Evolutionary conservation across 2,888 invertebrate genomes (phyloP).

Genomic region (Itoplectis maculator): DNA sequence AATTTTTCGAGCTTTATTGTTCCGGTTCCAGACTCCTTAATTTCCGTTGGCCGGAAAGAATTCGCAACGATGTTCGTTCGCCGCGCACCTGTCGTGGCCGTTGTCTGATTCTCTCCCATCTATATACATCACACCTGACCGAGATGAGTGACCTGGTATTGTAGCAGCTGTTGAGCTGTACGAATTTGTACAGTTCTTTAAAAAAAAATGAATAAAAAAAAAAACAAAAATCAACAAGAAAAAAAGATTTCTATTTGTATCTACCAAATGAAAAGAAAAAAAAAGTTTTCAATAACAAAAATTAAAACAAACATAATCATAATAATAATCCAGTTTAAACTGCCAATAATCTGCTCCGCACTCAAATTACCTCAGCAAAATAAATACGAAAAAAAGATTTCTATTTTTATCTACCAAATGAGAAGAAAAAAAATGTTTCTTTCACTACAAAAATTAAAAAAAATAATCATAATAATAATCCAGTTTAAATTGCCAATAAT

Average conservation of each 20-base stretch:
- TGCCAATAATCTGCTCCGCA: not conserved
- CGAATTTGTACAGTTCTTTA: slow-evolving; percentile 41
- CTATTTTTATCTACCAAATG: too few relatives aligned
- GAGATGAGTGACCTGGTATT: slow-evolving; percentile 42
- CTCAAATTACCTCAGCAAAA: too few relatives aligned
- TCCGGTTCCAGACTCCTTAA: not conserved
- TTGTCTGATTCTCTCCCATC: slow-evolving; percentile 46
- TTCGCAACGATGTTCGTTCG: slow-evolving; percentile 38
- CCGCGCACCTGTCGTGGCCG: slow-evolving; percentile 59
- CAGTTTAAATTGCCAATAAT: not conserved
- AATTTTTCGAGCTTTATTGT: not conserved
- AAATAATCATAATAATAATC: not conserved
- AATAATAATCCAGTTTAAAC: not conserved
- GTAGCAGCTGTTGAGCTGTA: slow-evolving; percentile 51
- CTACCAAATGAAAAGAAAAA: not conserved
- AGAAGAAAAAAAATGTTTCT: too few relatives aligned
- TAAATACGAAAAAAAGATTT: too few relatives aligned
- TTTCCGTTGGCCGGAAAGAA: slow-evolving; percentile 12
- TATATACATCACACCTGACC: slow-evolving; percentile 59
- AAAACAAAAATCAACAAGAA: not conserved
- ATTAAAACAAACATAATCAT: not conserved
- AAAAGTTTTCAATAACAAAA: too few relatives aligned
- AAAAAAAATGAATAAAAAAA: slow-evolving; percentile 29
- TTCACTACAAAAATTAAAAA: too few relatives aligned
- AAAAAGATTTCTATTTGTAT: not conserved